Base-by-base conservation (phyloP, 53 echinoderm and acorn worm species). In the Apostichopus leukothele region DNA sequence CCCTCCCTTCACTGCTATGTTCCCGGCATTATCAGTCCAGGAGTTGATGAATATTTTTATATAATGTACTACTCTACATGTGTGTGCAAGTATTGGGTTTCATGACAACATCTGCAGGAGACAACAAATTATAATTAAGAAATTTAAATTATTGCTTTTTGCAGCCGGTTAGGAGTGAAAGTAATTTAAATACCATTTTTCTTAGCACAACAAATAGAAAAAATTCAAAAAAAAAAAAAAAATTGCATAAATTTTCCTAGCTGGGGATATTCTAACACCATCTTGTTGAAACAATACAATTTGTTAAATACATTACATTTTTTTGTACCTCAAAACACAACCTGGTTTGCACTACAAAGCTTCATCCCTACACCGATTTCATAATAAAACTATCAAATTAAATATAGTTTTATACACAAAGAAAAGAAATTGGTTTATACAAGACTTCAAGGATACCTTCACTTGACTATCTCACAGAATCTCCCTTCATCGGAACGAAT, bases 341-440 rank as follows among this genome's bases (percentile, higher is more conserved):
- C 18, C 71, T 19, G 71, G 54, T 81, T 81, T 54, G 81, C 81
- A 81, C 81, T 81, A 81, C 81, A 81, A 81, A 55, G 81, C 81
- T 57, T 57, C 54, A 55, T 54, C 5, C 60, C 81, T 57, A 81
- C 21, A 22, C 55, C 16, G 10, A 50, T 76, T 76, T 55, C 59
- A 59, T 81, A 81, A 81, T 81, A 81, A 81, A 81, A 81, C 55
- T 81, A 59, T 54, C 55, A 81, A 81, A 81, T 81, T 57, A 59
- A 81, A n/a, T 59, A 9, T 57, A 25, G 81, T 57, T 81, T 81
- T 55, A 81, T 81, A 81, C 81, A 81, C 81, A 81, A 55, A 71
- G 18, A n/a, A 71, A 71, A 71, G 18, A 81, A 55, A 54, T 81
- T 81, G 60, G 59, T 81, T 81, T 81, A 22, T 81, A 81, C 81